Evolutionary conservation across 1,140 invertebrate species (phyloP).

Genomic region (Orchestia grillus): DNA sequence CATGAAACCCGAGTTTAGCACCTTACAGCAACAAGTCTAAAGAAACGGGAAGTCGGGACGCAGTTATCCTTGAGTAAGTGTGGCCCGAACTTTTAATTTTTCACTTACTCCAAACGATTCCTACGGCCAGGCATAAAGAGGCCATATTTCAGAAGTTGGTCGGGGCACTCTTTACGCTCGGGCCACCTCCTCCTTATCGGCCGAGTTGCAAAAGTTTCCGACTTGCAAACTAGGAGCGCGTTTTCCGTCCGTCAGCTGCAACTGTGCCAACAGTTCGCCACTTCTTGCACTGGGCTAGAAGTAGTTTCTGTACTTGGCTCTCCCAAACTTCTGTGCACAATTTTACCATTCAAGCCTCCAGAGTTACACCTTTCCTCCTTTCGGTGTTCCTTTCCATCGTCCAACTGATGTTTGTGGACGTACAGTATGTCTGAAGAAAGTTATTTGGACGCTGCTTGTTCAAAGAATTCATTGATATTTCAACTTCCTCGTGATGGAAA

Average conservation of each 20-base stretch:
- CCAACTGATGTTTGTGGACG: background rate
- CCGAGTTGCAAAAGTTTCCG: constrained; percentile 37
- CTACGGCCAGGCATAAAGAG: constrained; percentile 8
- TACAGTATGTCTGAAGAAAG: background rate
- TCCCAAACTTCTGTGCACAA: background rate
- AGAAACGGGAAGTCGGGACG: background rate
- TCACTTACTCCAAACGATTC: constrained; percentile 7
- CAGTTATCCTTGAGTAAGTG: background rate
- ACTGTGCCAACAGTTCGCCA: constrained; percentile 15
- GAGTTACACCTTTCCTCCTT: background rate
- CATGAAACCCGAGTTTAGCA: background rate
- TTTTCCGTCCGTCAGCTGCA: constrained; percentile 55
- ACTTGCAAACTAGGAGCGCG: constrained; percentile 52
- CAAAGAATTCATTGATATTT: background rate
- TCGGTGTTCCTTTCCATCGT: background rate
- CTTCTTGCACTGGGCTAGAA: background rate
- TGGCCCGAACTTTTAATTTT: constrained; percentile 8
- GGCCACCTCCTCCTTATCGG: constrained; percentile 34
- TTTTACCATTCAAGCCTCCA: constrained; percentile 23
- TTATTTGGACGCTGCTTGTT: background rate
- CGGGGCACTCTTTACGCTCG: background rate
- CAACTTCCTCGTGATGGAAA: background rate
- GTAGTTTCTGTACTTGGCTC: background rate
- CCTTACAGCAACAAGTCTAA: background rate
- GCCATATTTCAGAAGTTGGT: constrained; percentile 25